Percentiles rank a stretch among this genome's conserved stretches.
These are phyloP conservation scores for Alectoris magna DNA, from an alignment of 2,797 vertebrate genomes.

Conservation along the genomic window DNA sequence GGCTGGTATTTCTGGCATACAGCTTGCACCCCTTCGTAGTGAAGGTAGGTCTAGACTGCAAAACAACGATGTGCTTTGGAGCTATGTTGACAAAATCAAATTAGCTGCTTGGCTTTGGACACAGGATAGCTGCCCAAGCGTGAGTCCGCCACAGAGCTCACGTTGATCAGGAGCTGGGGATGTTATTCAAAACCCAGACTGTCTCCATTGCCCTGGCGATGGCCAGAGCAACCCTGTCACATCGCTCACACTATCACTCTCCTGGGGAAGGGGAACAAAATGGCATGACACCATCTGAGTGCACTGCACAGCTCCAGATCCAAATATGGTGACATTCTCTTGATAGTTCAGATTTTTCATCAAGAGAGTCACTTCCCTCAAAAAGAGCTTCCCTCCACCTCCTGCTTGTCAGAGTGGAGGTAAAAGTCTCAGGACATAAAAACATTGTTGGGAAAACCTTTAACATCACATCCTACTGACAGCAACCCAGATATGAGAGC, in stretches of 20 bases:
- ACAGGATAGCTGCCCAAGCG: not conserved
- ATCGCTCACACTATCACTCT: not conserved
- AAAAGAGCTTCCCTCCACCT: not conserved
- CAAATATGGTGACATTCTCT: not conserved
- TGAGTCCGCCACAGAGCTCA: not conserved
- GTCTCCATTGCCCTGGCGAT: not conserved
- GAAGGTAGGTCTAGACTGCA: constrained; percentile 23
- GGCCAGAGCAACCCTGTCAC: not conserved
- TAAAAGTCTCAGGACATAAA: not conserved
- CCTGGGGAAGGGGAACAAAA: not conserved
- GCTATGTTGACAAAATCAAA: constrained; percentile 25
- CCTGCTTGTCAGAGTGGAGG: not conserved
- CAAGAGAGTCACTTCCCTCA: not conserved
- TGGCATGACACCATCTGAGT: not conserved
- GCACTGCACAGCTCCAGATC: not conserved
- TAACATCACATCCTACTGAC: not conserved
- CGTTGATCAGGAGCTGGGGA: not conserved
- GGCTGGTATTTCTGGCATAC: constrained; percentile 49
- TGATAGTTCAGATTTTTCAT: not conserved
- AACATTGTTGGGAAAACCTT: not conserved
- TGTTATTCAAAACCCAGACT: not conserved
- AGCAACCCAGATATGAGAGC: not conserved
- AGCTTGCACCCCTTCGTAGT: not conserved
- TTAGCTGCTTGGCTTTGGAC: constrained; percentile 9
- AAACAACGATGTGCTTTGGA: not conserved